These are phyloP conservation scores for Lamprologus speciosus DNA, from an alignment of 2,113 vertebrate species.

Conservation along the genomic window DNA sequence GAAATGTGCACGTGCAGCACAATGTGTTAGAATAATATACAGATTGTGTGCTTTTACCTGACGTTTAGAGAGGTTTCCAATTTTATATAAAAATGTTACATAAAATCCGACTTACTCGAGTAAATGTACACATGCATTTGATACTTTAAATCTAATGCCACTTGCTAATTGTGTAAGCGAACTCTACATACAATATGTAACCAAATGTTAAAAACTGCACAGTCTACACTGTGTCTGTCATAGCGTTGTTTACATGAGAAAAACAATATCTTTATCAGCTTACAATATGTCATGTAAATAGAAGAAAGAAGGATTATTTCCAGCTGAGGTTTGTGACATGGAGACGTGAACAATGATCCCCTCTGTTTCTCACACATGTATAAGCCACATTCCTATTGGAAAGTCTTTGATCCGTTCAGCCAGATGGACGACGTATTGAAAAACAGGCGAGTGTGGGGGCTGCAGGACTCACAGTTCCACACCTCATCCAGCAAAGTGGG, in stretches of 20 bases:
- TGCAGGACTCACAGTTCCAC: conserved; percentile 2
- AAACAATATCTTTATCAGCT: not conserved
- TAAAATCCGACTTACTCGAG: fast-evolving
- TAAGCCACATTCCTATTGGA: conserved; percentile 10
- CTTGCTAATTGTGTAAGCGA: not conserved
- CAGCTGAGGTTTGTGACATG: not conserved
- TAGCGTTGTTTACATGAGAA: not conserved
- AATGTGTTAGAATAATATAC: not conserved
- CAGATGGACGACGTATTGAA: conserved; percentile 26
- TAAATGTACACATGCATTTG: not conserved
- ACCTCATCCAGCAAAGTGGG: conserved; percentile 17
- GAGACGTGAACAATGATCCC: conserved; percentile 10
- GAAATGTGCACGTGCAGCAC: not conserved
- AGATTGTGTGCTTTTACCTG: not conserved
- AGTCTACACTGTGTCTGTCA: not conserved
- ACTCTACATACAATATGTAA: not conserved
- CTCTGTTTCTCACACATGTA: not conserved
- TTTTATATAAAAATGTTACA: not conserved
- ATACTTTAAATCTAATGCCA: not conserved
- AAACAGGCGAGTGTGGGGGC: not conserved
- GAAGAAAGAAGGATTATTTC: conserved; percentile 2
- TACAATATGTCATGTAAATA: not conserved
- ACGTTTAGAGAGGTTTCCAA: not conserved
- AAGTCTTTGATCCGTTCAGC: not conserved
- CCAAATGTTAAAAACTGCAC: not conserved